phyloP scores from a whole-genome alignment of 2,888 invertebrate species.

The Parnassius apollo region DNA sequence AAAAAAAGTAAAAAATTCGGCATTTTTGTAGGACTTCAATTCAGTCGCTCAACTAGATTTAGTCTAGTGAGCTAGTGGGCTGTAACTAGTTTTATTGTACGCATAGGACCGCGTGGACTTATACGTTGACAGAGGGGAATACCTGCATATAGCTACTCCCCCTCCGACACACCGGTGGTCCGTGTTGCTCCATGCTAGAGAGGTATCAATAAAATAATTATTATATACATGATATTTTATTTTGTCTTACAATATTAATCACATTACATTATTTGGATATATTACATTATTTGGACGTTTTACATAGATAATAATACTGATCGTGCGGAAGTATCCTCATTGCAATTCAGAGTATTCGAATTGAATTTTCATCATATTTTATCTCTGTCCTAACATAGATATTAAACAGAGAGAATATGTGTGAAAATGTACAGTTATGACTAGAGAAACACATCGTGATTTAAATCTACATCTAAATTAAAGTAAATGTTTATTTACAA shows the following conservation, averaged over 20 bases:
- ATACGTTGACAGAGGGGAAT: no score
- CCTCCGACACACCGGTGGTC: no score
- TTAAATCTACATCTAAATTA: constrained; percentile 1
- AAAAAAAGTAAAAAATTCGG: no score
- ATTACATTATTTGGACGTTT: neutral
- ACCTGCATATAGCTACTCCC: no score
- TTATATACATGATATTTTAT: constrained; percentile 26
- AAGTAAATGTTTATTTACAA: constrained; percentile 20
- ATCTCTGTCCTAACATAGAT: constrained; percentile 15
- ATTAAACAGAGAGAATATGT: constrained; percentile 16
- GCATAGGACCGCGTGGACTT: no score
- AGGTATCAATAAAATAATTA: constrained; percentile 10
- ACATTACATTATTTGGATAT: constrained; percentile 17
- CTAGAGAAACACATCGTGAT: constrained; percentile 31
- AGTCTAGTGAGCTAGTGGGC: no score
- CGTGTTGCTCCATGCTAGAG: neutral
- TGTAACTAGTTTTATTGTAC: no score
- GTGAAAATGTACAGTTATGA: constrained; percentile 30
- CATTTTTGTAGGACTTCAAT: no score
- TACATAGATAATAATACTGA: constrained; percentile 20
- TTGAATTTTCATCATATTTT: constrained; percentile 6
- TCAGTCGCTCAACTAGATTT: no score
- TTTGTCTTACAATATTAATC: constrained; percentile 22
- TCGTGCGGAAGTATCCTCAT: constrained; percentile 12
- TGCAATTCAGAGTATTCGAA: constrained; percentile 9